Base-by-base conservation (phyloP, 2,113 vertebrate genomes). In the Malaclemys terrapin region DNA sequence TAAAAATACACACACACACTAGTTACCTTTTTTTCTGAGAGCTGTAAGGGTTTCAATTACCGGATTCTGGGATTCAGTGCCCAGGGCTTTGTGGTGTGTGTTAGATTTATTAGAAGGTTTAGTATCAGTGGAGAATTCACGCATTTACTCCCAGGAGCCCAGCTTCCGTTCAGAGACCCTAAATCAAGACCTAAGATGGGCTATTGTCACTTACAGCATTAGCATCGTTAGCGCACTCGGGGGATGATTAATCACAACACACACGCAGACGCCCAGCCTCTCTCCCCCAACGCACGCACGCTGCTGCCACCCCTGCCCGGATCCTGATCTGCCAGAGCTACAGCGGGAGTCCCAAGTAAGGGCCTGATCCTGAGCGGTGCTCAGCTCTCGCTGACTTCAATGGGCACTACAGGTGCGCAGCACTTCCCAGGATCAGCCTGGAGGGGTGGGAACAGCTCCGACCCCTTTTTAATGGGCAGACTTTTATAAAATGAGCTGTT, bases 51-150 rank as follows among this genome's bases (percentile, higher is more conserved):
- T 98, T 98, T 98, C 98, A 98, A 98, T 98, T 98, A 98, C 98
- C 91, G 94, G 98, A 98, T 97, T 96, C 87, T 98, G 97, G 98
- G 98, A 98, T 98, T 98, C 98, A 98, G 97, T 98, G 98, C 98
- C 98, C 98, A 97, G 98, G 98, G 98, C 98, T 98, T 98, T 98
- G 98, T 98, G 98, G 98, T 98, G 98, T 97, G 98, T 85, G 93
- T 97, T 96, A 98, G 98, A 98, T 98, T 98, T 98, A 98, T 98
- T 98, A 97, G 98, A 97, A 98, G 98, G 98, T 98, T 98, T 98
- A 98, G 98, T 98, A 98, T 98, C 98, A 96, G 98, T 95, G 89
- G 97, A 98, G 98, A 98, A 98, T 98, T 98, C 98, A 98, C 98
- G 94, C 98, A 98, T 98, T 98, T 98, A 97, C 98, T 98, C 98